Base-by-base conservation (phyloP, 2,113 vertebrate species). In the Ammodytes marinus region DNA sequence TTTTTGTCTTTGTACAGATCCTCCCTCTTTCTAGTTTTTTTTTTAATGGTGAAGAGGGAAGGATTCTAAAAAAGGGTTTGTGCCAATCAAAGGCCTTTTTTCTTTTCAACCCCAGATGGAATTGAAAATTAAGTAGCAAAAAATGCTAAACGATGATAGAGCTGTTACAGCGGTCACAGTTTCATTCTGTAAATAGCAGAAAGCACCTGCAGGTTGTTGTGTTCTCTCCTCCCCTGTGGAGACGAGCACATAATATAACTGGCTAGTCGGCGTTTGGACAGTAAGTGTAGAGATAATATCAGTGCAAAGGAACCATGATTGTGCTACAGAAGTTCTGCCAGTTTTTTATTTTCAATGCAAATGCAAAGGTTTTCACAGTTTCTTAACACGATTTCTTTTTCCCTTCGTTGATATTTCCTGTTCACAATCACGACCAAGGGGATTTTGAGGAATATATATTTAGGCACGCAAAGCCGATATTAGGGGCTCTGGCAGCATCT, bases 1-100 rank as follows among this genome's bases (percentile, higher is more conserved):
- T 60, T 64, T 67, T 87, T 17, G n/a, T 58, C 53, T 84, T 72
- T 86, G 71, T 72, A 67, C 79, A 58, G 76, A 83, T 58, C 60
- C 91, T 86, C 70, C 73, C 46, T 67, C 47, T 43, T 39, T 76
- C 49, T 70, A 6, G 37, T 80, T 61, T 27, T 27, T 27, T 27
- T 27, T 27, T 74, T 27, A 60, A 40, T 53, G 42, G 66, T 50
- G 10, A 53, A 60, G 74, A 59, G 15, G 14, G 46, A 57, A 17
- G 71, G 65, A 80, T 70, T 75, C 40, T 49, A 8, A 61, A 76
- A 27, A 73, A 17, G 65, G 49, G 40, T 59, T 72, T 4, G 27
- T 86, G 84, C 46, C 52, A 76, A 43, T 85, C 63, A 46, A n/a
- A 46, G 27, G 27, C 27, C 11, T 49, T 35, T n/a, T 72, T 80